These are phyloP conservation scores for Platyrinchus mystaceus DNA, from an alignment of 2,797 vertebrate genomes.

Conservation along the genomic window DNA sequence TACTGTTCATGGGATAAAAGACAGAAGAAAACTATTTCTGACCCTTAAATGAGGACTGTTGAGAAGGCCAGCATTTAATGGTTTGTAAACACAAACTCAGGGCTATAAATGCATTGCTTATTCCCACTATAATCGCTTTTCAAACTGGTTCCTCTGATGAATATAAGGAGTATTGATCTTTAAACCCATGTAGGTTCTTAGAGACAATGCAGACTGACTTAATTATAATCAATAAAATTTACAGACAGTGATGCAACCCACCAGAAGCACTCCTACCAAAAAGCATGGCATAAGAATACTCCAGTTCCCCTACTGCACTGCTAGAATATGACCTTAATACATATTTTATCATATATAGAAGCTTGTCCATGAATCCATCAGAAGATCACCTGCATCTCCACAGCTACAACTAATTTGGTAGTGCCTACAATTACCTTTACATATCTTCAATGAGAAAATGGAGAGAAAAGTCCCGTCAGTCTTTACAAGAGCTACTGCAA, in stretches of 20 bases:
- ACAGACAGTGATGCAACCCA: conserved; percentile 77
- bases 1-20: neutral
- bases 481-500: neutral
- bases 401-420: neutral
- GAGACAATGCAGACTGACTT: conserved; percentile 77
- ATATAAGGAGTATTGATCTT: conserved; percentile 73
- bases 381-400: conserved; percentile 4
- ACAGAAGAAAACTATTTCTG: neutral
- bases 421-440: neutral
- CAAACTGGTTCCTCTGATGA: conserved; percentile 69
- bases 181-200: conserved; percentile 74
- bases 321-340: conserved; percentile 77
- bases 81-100: conserved; percentile 43
- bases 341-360: conserved; percentile 78
- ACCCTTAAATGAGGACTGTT: conserved; percentile 3
- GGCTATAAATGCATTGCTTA: conserved; percentile 57
- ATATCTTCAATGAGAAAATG: neutral
- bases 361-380: conserved; percentile 32
- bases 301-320: conserved; percentile 62
- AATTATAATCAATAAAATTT: conserved; percentile 83
- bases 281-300: conserved; percentile 71
- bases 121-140: conserved; percentile 59
- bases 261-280: conserved; percentile 73
- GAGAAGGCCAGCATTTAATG: conserved; percentile 33
- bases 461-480: neutral